phyloP scores from a whole-genome alignment of 2,113 vertebrate species.

The Brachyhypopomus gauderio region DNA sequence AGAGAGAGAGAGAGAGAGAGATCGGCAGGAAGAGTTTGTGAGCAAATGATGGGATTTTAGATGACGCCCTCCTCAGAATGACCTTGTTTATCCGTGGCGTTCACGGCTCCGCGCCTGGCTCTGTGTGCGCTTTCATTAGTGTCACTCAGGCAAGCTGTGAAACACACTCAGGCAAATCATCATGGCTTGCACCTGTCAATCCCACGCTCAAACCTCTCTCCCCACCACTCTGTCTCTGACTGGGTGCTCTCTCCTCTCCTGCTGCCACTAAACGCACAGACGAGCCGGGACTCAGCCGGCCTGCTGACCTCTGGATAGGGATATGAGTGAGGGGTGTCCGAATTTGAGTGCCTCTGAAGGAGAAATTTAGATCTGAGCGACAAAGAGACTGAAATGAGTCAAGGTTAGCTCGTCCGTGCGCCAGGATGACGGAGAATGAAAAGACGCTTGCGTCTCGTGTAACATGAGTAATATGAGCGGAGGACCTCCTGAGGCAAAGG shows the following conservation, averaged over 20 bases:
- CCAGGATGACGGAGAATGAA: background rate
- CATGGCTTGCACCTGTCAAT: conserved; percentile 59
- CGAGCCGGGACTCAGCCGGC: background rate
- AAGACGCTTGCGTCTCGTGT: background rate
- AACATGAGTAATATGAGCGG: background rate
- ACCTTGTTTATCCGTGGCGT: conserved; percentile 49
- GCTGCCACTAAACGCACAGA: conserved; percentile 28
- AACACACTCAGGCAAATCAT: conserved; percentile 57
- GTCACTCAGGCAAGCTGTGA: conserved; percentile 52
- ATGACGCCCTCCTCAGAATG: conserved; percentile 39
- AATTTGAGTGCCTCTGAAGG: conserved; percentile 43
- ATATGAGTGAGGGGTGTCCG: background rate
- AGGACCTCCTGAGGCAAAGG: background rate
- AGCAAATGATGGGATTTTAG: conserved; percentile 36
- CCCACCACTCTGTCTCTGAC: background rate
- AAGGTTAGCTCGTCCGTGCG: conserved; percentile 3
- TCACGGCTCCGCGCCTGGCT: conserved; percentile 36
- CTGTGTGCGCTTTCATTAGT: conserved; percentile 57
- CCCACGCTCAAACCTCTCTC: conserved; percentile 18
- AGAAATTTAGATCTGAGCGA: conserved; percentile 17
- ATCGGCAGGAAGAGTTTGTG: background rate
- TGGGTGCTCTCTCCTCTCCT: conserved; percentile 40
- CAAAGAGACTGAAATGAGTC: background rate
- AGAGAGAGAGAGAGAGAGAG: background rate
- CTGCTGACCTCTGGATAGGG: conserved; percentile 21